A percentile compares a stretch with the other conserved stretches of the same genome.
Conservation (phyloP, 2,113 vertebrate species). For the Abramis brama region DNA sequence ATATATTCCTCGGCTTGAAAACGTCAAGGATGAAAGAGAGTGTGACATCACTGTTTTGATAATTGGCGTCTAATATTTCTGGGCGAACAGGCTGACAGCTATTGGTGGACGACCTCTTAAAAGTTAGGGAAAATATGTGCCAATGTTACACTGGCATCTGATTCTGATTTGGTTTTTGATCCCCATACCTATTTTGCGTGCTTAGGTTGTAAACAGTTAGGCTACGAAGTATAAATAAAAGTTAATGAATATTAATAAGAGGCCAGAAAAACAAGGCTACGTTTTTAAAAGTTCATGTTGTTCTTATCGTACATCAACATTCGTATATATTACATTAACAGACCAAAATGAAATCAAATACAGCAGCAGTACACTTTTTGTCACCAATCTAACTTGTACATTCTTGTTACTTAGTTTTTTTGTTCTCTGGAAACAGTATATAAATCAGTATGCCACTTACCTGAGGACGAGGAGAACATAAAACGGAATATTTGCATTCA, state of each 20-base stretch:
- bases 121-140: constrained; percentile 60
- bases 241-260: constrained; percentile 10
- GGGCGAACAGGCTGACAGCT: constrained; percentile 67
- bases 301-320: not conserved
- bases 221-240: not conserved
- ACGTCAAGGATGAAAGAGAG: constrained; percentile 68
- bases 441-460: constrained; percentile 38
- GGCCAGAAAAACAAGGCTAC: not conserved
- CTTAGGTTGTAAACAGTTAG: constrained; percentile 14
- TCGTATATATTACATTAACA: not conserved
- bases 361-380: not conserved
- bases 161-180: constrained; percentile 19
- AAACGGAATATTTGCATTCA: constrained; percentile 35
- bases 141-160: constrained; percentile 32
- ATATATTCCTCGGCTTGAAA: constrained; percentile 49
- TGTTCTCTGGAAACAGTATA: not conserved
- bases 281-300: constrained; percentile 1
- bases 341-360: not conserved
- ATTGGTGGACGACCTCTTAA: constrained; percentile 64
- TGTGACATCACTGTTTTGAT: constrained; percentile 70
- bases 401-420: not conserved
- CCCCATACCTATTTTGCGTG: not conserved
- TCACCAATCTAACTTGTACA: not conserved
- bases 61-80: constrained; percentile 70
- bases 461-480: constrained; percentile 3